These are phyloP conservation scores for Trichacis sp. DNA, from an alignment of 2,888 invertebrate species.

Conservation along the genomic window DNA sequence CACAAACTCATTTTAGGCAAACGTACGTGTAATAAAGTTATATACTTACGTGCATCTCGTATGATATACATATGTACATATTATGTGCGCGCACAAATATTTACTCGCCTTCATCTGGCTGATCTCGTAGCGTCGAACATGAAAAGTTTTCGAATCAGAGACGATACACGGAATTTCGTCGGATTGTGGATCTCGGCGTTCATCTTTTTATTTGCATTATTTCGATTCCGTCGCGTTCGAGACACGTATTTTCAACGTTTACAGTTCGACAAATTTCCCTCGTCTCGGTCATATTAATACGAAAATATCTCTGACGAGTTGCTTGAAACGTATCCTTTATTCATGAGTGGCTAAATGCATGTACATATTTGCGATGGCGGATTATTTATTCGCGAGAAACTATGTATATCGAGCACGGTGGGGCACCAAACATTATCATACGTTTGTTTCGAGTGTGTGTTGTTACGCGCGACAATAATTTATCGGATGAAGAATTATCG, in stretches of 20 bases:
- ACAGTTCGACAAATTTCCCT: too few species aligned
- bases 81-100: conserved; percentile 35
- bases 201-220: too few species aligned
- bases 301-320: too few species aligned
- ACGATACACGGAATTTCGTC: conserved; percentile 19
- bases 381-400: not conserved
- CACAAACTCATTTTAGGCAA: conserved; percentile 26
- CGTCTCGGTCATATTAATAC: too few species aligned
- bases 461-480: conserved; percentile 39
- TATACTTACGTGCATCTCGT: conserved; percentile 12
- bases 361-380: conserved; percentile 12
- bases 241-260: too few species aligned
- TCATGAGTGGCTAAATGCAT: not conserved
- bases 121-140: conserved; percentile 38
- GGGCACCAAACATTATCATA: not conserved
- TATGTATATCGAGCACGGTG: not conserved
- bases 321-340: too few species aligned
- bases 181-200: too few species aligned
- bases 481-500: conserved; percentile 21
- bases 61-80: conserved; percentile 29
- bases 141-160: not conserved
- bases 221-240: too few species aligned
- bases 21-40: conserved; percentile 16
- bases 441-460: not conserved
- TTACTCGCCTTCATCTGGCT: conserved; percentile 37